phyloP scores from a whole-genome alignment of 1,140 invertebrate species.

The Drosophila miranda region DNA sequence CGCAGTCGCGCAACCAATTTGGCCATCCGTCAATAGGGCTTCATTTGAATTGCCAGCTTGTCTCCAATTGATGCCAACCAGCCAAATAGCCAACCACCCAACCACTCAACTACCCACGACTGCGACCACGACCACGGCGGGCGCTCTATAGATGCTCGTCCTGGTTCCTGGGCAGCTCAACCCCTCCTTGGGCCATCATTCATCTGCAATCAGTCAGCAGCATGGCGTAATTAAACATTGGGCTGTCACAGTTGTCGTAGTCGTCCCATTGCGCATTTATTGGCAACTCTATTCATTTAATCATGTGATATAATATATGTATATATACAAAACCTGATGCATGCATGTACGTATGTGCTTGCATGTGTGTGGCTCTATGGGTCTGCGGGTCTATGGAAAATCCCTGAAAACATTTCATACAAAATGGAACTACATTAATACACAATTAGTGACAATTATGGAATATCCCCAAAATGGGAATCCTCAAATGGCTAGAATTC shows the following conservation, averaged over 20 bases:
- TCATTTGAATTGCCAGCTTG: conserved; percentile 79
- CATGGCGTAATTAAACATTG: conserved; percentile 72
- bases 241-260: conserved; percentile 47
- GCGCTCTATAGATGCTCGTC: conserved; percentile 29
- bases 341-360: not conserved
- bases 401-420: conserved; percentile 33
- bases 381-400: conserved; percentile 27
- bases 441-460: not conserved
- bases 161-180: conserved; percentile 14
- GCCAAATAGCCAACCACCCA: not conserved
- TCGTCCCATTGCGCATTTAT: conserved; percentile 30
- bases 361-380: not conserved
- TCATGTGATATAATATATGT: conserved; percentile 20
- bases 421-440: conserved; percentile 12
- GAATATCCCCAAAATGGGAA: not conserved
- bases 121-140: conserved; percentile 4
- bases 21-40: conserved; percentile 73
- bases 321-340: conserved; percentile 4
- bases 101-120: not conserved
- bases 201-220: conserved; percentile 68
- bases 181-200: conserved; percentile 3
- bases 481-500: too few relatives aligned
- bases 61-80: conserved; percentile 59
- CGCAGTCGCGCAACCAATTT: conserved; percentile 64
- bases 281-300: conserved; percentile 41